phyloP scores from a whole-genome alignment of 2,797 vertebrate species.

The Tapirus indicus region DNA sequence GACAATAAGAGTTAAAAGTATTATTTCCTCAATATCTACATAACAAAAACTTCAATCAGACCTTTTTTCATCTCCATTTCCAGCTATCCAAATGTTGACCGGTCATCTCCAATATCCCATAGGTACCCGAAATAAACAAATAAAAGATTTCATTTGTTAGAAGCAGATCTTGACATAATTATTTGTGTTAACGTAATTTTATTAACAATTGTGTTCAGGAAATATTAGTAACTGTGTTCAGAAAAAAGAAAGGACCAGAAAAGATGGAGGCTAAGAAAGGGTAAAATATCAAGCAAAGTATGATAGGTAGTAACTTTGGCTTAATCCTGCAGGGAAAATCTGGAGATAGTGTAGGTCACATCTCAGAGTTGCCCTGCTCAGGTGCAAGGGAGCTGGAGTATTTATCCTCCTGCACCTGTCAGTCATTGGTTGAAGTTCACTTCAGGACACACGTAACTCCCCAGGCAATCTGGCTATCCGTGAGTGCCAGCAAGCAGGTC shows the following conservation, averaged over 20 bases:
- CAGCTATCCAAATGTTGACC: not conserved
- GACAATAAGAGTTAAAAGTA: not conserved
- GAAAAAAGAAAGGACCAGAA: not conserved
- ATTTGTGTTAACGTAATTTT: not conserved
- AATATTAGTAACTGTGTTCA: not conserved
- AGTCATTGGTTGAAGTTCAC: not conserved
- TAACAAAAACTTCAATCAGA: not conserved
- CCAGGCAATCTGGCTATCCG: no score
- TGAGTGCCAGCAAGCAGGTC: not conserved
- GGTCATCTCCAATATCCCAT: not conserved
- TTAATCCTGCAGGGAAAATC: not conserved
- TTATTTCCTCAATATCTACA: not conserved
- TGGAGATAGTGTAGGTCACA: accelerated
- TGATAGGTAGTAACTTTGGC: not conserved
- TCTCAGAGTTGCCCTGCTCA: not conserved
- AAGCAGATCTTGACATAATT: not conserved
- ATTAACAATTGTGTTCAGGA: not conserved
- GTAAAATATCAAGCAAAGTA: not conserved
- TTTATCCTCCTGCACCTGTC: not conserved
- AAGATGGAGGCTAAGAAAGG: not conserved
- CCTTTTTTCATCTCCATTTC: not conserved
- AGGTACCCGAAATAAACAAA: not conserved
- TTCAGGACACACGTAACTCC: not conserved
- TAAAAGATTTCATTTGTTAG: not conserved
- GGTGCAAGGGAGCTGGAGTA: not conserved